Evolutionary conservation across 2,797 vertebrate genomes (phyloP), one percentile per base, ranked within the genome.

Genomic region (Thalassophryne amazonica): DNA sequence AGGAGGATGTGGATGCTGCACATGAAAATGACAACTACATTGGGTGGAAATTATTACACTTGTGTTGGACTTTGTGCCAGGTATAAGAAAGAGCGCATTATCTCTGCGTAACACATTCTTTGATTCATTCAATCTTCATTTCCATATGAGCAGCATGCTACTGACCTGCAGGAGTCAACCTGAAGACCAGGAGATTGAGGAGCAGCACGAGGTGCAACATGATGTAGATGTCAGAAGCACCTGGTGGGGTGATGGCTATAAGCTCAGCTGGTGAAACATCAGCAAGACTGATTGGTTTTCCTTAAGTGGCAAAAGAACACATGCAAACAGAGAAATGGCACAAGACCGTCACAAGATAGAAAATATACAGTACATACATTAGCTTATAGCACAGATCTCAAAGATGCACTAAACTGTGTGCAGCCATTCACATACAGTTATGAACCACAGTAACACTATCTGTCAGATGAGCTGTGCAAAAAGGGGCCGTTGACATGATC

Each of bases 161-260:
- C 82, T 78, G 66, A 90, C 88, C 86, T 42, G 67, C 46, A 40
- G 48, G 30, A 47, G 50, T 36, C 63, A 83, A 55, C 1, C 55
- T 49, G 47, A 89, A 66, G 43, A 71, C 56, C 69, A 85, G 76
- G 59, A 88, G 59, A 38, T 64, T 70, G 17, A 90, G 73, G 71
- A 87, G 81, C 66, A 88, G 52, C 45, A 47, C 30, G 68, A 83
- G 74, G 67, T 67, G 64, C 67, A 66, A 76, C 91, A 92, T 91
- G 80, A 70, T 87, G 86, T 52, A 79, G 58, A 49, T 57, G 73
- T 50, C 66, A 79, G 71, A 70, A 73, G 76, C 76, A 74, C 88
- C 83, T 60, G 70, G 55, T 55, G 74, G 73, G 76, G 73, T 73
- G 73, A 72, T 60, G 64, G 71, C 73, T 71, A 80, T 54, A 84